Conservation (phyloP, 2,888 invertebrate species). For the Diplazon laetatorius region DNA sequence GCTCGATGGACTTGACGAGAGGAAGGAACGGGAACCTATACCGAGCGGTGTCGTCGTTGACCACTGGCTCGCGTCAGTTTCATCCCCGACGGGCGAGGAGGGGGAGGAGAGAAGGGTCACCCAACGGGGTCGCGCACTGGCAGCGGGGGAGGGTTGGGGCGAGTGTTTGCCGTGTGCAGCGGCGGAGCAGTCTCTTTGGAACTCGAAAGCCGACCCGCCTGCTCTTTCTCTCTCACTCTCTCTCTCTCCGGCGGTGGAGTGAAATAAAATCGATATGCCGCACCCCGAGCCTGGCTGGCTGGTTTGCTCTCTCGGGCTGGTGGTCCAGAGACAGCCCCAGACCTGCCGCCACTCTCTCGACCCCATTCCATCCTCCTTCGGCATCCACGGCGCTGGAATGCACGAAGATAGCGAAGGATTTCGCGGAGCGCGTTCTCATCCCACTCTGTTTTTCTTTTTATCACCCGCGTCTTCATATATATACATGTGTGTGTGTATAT, state of each 20-base stretch:
- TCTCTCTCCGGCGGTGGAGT: slow-evolving; percentile 71
- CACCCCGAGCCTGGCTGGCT: slow-evolving; percentile 70
- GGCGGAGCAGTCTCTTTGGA: slow-evolving; percentile 44
- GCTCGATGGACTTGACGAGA: slow-evolving; percentile 36
- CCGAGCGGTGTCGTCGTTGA: slow-evolving; percentile 53
- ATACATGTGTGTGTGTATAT: slow-evolving; percentile 51
- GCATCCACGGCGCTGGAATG: slow-evolving; percentile 73
- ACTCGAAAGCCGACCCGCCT: slow-evolving; percentile 57
- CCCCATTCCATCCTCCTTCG: slow-evolving; percentile 65
- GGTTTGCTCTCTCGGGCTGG: slow-evolving; percentile 23
- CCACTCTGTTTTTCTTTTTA: slow-evolving; percentile 25
- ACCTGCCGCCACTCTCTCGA: slow-evolving; percentile 41
- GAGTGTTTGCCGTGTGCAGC: slow-evolving; percentile 40
- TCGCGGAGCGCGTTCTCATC: slow-evolving; percentile 69
- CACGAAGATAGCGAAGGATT: slow-evolving; percentile 78
- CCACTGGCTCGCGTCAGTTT: slow-evolving; percentile 59
- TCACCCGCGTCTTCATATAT: slow-evolving; percentile 53
- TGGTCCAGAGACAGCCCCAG: slow-evolving; percentile 44
- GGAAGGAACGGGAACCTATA: slow-evolving; percentile 31
- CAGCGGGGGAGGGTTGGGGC: slow-evolving; percentile 37
- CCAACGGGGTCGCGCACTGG: slow-evolving; percentile 45
- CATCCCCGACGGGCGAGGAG: slow-evolving; percentile 50
- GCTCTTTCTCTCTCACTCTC: too few species aligned
- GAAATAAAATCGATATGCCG: slow-evolving; percentile 81
- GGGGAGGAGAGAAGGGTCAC: too few species aligned